A percentile compares a stretch with the other conserved stretches of the same genome.
Evolutionary conservation across 2,797 vertebrate genomes (phyloP).

Genomic region (Lepilemur septentrionalis): DNA sequence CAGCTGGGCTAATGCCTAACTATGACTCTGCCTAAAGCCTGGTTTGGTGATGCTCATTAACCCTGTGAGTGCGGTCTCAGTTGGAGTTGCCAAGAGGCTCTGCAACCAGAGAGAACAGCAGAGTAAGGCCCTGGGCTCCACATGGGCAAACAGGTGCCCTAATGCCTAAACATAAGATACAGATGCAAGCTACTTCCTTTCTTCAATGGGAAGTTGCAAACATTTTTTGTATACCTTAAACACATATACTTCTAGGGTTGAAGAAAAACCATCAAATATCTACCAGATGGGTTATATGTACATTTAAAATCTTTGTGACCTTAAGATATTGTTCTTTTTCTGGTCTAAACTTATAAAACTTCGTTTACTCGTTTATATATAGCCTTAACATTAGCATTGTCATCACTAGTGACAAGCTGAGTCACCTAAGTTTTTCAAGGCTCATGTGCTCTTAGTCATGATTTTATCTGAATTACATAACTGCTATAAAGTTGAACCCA

Average conservation of each 20-base stretch:
- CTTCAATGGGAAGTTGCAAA: neutral
- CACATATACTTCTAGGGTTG: neutral
- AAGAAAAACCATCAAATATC: neutral
- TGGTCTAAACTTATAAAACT: neutral
- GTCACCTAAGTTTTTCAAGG: neutral
- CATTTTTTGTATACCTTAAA: neutral
- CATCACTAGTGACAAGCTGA: neutral
- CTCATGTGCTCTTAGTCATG: neutral
- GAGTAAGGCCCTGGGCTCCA: neutral
- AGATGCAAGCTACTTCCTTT: neutral
- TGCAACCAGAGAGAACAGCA: neutral
- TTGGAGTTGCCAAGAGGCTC: neutral
- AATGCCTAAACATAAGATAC: neutral
- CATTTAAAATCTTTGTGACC: neutral
- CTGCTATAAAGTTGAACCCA: neutral
- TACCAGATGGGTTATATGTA: neutral
- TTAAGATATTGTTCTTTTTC: neutral
- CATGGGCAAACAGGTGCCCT: neutral
- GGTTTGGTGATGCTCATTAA: neutral
- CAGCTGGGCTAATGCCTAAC: neutral
- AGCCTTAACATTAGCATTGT: neutral
- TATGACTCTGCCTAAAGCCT: neutral
- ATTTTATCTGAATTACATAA: neutral
- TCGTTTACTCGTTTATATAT: neutral
- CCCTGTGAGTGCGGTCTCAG: neutral